A percentile compares a stretch with the other conserved stretches of the same genome.
These are phyloP conservation scores for Tichodroma muraria DNA, from an alignment of 2,113 vertebrate genomes.

Conservation along the genomic window DNA sequence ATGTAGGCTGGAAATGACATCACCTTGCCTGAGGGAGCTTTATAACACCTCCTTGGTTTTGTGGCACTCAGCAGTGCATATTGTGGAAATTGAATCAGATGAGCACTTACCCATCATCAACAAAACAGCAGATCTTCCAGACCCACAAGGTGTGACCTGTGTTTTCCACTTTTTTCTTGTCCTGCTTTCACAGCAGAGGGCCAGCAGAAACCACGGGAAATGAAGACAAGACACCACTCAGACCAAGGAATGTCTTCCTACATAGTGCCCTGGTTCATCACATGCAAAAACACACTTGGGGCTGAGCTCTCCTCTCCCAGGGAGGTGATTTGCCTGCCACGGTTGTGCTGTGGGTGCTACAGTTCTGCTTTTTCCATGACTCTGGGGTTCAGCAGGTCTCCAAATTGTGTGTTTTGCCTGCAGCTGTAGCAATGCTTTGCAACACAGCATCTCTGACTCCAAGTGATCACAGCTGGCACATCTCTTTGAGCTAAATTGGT, in stretches of 20 bases:
- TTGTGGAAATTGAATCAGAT: not conserved
- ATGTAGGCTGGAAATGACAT: not conserved
- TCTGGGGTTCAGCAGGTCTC: not conserved
- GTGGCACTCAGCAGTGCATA: not conserved
- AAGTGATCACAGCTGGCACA: constrained; percentile 33
- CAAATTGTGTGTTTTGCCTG: not conserved
- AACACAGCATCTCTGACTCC: not conserved
- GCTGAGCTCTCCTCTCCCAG: not conserved
- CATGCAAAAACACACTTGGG: not conserved
- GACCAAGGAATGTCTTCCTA: not conserved
- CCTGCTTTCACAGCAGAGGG: not conserved
- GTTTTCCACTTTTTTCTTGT: not conserved
- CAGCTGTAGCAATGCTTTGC: constrained; percentile 21
- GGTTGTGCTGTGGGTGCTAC: not conserved
- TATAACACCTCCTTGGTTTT: not conserved
- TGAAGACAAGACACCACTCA: not conserved
- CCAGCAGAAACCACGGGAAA: not conserved
- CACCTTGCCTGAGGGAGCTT: not conserved
- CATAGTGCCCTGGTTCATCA: fast-evolving
- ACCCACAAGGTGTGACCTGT: not conserved
- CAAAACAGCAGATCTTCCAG: not conserved
- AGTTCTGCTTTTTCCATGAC: not conserved
- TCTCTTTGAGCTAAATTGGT: constrained; percentile 47
- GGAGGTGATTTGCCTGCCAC: fast-evolving
- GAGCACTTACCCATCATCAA: not conserved